Conservation (phyloP, 2,797 vertebrate species). For the Numenius phaeopus region DNA sequence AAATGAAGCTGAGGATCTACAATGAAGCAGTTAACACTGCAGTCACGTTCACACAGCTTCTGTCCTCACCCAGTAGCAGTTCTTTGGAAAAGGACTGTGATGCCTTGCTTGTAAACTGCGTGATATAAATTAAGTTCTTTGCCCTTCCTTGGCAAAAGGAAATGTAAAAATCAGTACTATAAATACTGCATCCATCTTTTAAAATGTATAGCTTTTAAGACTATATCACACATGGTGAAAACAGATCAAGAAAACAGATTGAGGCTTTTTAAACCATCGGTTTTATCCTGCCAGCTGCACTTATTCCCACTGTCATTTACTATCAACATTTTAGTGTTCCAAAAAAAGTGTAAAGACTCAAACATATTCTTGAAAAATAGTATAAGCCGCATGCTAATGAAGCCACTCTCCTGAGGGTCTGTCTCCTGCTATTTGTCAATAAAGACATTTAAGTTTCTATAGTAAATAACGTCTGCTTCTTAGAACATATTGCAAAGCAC, state of each 20-base stretch:
- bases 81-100: neutral
- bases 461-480: conserved; percentile 71
- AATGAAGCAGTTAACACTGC: neutral
- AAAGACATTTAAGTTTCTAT: conserved; percentile 71
- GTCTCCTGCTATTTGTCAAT: conserved; percentile 74
- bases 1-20: neutral
- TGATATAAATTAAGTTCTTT: conserved; percentile 40
- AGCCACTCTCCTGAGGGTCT: conserved; percentile 72
- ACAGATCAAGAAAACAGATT: conserved; percentile 71
- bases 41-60: neutral
- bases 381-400: conserved; percentile 78
- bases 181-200: conserved; percentile 32
- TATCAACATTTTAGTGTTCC: conserved; percentile 62
- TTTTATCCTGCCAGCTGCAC: conserved; percentile 73
- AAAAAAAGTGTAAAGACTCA: conserved; percentile 72
- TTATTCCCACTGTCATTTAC: conserved; percentile 78
- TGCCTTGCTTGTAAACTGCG: conserved; percentile 22
- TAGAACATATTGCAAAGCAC: conserved; percentile 64
- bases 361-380: conserved; percentile 73
- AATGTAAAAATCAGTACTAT: conserved; percentile 32
- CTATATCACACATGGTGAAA: conserved; percentile 39
- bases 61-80: neutral
- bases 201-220: conserved; percentile 48
- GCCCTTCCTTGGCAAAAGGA: conserved; percentile 37
- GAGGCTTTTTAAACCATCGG: conserved; percentile 78